A percentile compares a stretch with the other conserved stretches of the same genome.
Conservation (phyloP, 2,113 vertebrate genomes). For the Alexandromys fortis region DNA sequence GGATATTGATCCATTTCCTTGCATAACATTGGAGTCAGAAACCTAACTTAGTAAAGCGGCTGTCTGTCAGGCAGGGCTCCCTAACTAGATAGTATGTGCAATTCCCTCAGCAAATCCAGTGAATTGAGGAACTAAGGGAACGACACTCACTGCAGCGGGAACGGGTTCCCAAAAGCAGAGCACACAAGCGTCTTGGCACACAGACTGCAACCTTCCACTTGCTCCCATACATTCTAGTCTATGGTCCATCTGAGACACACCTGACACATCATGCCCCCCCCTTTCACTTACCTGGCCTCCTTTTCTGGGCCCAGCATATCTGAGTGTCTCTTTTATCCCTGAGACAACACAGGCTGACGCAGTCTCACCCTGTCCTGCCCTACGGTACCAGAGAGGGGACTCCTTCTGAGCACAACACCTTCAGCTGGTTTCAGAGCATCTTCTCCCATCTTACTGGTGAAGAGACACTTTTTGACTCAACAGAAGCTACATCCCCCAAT, state of each 20-base stretch:
- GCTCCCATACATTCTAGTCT: background rate
- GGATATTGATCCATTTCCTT: background rate
- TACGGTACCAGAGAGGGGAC: background rate
- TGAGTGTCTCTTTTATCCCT: background rate
- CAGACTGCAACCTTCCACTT: background rate
- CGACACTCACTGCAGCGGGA: background rate
- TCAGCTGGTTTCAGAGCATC: background rate
- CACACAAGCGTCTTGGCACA: background rate
- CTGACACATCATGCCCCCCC: background rate
- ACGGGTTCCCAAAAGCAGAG: background rate
- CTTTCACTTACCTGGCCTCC: background rate
- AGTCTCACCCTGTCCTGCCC: background rate
- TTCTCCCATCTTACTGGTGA: background rate
- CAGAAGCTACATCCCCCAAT: background rate
- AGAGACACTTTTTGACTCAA: background rate
- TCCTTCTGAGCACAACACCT: background rate
- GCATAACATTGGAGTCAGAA: background rate
- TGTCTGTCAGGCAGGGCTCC: background rate
- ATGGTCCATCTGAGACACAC: background rate
- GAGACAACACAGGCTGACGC: background rate
- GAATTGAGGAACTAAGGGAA: background rate
- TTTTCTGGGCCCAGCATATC: background rate
- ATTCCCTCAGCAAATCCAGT: background rate
- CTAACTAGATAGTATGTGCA: background rate
- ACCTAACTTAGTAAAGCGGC: slow-evolving; percentile 14